Percentiles rank a stretch among this genome's conserved stretches.
phyloP scores from a whole-genome alignment of 2,113 vertebrate genomes.

The Oncorhynchus gorbuscha region DNA sequence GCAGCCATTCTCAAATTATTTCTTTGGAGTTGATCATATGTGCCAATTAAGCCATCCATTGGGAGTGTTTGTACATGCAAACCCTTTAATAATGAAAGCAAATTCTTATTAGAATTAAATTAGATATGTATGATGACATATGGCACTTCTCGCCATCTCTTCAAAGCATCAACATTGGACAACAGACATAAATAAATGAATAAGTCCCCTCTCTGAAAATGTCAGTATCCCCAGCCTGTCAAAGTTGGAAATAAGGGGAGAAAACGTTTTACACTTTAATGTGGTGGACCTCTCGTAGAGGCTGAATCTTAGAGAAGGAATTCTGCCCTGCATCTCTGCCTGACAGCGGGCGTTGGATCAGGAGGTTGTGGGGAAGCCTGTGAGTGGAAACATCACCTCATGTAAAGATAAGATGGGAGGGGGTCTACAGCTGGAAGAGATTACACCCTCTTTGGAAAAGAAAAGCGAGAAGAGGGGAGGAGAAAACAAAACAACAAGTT shows the following conservation, averaged over 20 bases:
- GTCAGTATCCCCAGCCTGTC: constrained; percentile 1
- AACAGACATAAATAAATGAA: neutral
- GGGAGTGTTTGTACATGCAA: neutral
- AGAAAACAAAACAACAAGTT: constrained; percentile 62
- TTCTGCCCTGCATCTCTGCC: constrained; percentile 18
- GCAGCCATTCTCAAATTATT: no score
- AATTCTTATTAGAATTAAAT: neutral
- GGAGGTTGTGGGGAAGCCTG: constrained; percentile 31
- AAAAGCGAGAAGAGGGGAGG: constrained; percentile 73
- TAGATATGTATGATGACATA: neutral
- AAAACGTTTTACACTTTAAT: constrained; percentile 50
- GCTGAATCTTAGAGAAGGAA: constrained; percentile 38
- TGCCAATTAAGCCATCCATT: neutral
- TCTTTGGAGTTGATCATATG: no score
- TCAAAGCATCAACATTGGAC: neutral
- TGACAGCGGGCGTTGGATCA: constrained; percentile 54
- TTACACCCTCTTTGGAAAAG: constrained; percentile 83
- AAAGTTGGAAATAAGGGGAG: constrained; percentile 24
- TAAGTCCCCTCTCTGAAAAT: neutral
- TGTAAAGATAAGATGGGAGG: constrained; percentile 81
- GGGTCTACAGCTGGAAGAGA: constrained; percentile 84
- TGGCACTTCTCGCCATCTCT: neutral
- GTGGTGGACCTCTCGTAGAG: constrained; percentile 37
- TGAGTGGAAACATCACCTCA: constrained; percentile 90
- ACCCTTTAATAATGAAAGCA: neutral